A percentile compares a stretch with the other conserved stretches of the same genome.
These are phyloP conservation scores for Catonia carolina DNA, from an alignment of 2,888 invertebrate species.

Conservation along the genomic window DNA sequence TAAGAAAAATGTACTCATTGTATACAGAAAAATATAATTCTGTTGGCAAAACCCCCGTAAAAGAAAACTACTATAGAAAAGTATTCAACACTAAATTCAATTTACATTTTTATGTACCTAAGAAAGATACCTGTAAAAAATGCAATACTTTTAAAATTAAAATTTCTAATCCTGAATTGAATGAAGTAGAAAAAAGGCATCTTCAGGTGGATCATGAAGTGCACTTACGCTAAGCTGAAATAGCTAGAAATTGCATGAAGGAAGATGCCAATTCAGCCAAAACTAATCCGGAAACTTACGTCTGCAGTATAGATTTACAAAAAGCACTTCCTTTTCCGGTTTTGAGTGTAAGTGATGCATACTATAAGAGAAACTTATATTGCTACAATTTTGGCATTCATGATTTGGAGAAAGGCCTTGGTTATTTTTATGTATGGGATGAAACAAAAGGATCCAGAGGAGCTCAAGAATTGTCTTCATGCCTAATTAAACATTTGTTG, in stretches of 20 bases:
- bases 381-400: too few species aligned
- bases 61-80: constrained; percentile 1
- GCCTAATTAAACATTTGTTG: too few species aligned
- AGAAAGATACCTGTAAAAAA: constrained; percentile 11
- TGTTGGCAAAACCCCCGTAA: background rate
- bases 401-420: constrained; percentile 33
- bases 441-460: constrained; percentile 37
- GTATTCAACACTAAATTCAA: constrained; percentile 15
- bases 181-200: background rate
- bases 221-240: constrained; percentile 12
- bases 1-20: background rate
- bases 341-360: constrained; percentile 34
- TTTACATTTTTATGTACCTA: constrained; percentile 10
- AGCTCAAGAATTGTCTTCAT: constrained; percentile 36
- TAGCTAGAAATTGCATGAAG: constrained; percentile 1
- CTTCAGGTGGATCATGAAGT: constrained; percentile 8
- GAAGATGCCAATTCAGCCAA: background rate
- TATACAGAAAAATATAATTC: background rate
- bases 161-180: background rate
- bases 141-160: constrained; percentile 13
- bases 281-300: background rate
- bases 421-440: constrained; percentile 37
- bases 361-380: constrained; percentile 37
- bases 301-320: constrained; percentile 27
- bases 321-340: constrained; percentile 35